Evolutionary conservation across 2,797 vertebrate species (phyloP).

Genomic region (Enteromius argenteus): DNA sequence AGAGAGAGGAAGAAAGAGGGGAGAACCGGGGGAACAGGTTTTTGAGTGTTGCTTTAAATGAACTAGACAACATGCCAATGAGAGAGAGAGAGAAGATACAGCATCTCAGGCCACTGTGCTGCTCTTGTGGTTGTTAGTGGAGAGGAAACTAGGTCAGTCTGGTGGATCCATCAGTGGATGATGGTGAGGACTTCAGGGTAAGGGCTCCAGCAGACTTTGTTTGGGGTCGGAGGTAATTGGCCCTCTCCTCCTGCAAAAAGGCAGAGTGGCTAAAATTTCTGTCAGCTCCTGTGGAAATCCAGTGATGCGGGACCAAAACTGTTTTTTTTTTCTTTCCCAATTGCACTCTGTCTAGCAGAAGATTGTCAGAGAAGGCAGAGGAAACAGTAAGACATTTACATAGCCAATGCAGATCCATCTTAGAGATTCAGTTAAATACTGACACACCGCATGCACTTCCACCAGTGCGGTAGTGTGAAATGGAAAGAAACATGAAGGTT

Average conservation of each 20-base stretch:
- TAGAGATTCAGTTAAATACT: not conserved
- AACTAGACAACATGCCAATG: constrained; percentile 58
- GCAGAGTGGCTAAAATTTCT: constrained; percentile 22
- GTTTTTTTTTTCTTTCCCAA: not conserved
- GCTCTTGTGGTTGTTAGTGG: constrained; percentile 31
- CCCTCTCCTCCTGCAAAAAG: constrained; percentile 38
- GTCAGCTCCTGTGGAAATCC: constrained; percentile 48
- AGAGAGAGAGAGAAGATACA: not conserved
- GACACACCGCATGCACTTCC: not conserved
- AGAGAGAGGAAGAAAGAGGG: not conserved
- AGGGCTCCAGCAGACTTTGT: constrained; percentile 42
- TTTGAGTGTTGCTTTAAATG: constrained; percentile 40
- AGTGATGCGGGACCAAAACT: constrained; percentile 3
- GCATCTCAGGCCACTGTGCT: constrained; percentile 1
- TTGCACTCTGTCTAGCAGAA: not conserved
- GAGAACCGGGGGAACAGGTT: not conserved
- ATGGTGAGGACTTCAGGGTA: constrained; percentile 51
- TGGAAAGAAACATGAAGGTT: not conserved
- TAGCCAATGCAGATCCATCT: not conserved
- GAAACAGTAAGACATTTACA: not conserved
- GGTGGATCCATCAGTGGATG: constrained; percentile 42
- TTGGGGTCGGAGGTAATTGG: constrained; percentile 49
- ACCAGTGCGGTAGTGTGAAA: not conserved
- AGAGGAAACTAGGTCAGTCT: constrained; percentile 61
- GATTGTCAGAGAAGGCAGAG: not conserved